Conservation (phyloP, 64 coral and sea anemone genomes). For the Platygyra sinensis region DNA sequence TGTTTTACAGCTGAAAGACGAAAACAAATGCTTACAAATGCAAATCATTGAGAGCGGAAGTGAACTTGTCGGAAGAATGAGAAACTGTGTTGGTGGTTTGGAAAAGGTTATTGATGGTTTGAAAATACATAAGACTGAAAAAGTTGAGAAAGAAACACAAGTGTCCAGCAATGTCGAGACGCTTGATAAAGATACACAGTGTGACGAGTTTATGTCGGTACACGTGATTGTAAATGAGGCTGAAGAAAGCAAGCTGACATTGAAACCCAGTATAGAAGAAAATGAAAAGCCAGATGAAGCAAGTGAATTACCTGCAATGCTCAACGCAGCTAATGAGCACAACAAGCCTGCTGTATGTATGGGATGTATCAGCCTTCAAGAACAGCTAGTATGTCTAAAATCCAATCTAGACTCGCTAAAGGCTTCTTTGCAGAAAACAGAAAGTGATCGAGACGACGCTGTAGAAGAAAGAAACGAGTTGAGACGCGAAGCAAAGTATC, state of each 20-base stretch:
- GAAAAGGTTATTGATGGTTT: slow-evolving; percentile 25
- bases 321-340: not conserved
- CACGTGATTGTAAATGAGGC: slow-evolving; percentile 56
- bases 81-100: slow-evolving; percentile 45
- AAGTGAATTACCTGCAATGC: slow-evolving; percentile 23
- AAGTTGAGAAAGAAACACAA: slow-evolving; percentile 23
- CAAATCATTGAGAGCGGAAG: slow-evolving; percentile 59
- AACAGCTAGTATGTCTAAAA: slow-evolving; percentile 47
- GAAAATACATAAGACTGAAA: not conserved
- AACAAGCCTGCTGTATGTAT: slow-evolving; percentile 18
- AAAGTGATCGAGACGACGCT: slow-evolving; percentile 50
- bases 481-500: slow-evolving; percentile 69
- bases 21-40: slow-evolving; percentile 39
- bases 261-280: slow-evolving; percentile 50
- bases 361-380: slow-evolving; percentile 51
- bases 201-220: not conserved
- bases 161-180: not conserved
- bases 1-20: slow-evolving; percentile 35
- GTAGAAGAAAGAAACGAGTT: slow-evolving; percentile 68
- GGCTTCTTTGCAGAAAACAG: slow-evolving; percentile 49
- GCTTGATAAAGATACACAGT: slow-evolving; percentile 23
- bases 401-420: slow-evolving; percentile 43
- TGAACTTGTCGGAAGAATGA: slow-evolving; percentile 29
- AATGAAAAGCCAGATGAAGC: slow-evolving; percentile 6
- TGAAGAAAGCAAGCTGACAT: slow-evolving; percentile 58